A percentile compares a stretch with the other conserved stretches of the same genome.
Conservation (phyloP, 2,888 invertebrate species). For the Polydrusus cervinus region DNA sequence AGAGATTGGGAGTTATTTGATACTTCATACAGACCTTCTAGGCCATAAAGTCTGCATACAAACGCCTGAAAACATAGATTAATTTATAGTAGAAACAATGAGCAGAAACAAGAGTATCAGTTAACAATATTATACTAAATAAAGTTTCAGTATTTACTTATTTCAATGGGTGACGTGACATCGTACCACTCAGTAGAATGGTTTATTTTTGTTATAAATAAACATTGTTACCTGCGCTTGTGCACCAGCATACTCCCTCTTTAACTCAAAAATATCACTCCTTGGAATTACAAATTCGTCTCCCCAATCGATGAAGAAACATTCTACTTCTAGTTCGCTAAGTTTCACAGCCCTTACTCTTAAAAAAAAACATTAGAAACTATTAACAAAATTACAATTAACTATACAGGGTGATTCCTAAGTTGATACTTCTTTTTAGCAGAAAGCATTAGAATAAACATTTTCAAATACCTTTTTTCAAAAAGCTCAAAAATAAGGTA, state of each 20-base stretch:
- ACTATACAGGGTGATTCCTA: too few relatives aligned
- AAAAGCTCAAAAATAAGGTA: too few relatives aligned
- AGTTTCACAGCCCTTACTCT: slow-evolving; percentile 70
- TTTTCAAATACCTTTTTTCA: too few relatives aligned
- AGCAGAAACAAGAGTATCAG: not conserved
- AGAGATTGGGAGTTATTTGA: slow-evolving; percentile 66
- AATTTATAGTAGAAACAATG: not conserved
- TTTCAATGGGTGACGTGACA: too few relatives aligned
- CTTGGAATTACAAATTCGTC: slow-evolving; percentile 77
- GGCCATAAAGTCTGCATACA: slow-evolving; percentile 79
- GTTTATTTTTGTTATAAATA: not conserved
- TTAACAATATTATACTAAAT: not conserved
- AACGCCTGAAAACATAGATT: slow-evolving; percentile 74
- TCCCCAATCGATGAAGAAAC: slow-evolving; percentile 85
- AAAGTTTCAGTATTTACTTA: too few relatives aligned
- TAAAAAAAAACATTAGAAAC: slow-evolving; percentile 64
- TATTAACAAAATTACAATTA: too few relatives aligned
- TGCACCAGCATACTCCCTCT: slow-evolving; percentile 77
- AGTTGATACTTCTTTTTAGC: too few relatives aligned
- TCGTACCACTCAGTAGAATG: not conserved
- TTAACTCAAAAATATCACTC: slow-evolving; percentile 76
- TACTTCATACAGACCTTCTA: slow-evolving; percentile 77
- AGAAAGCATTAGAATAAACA: too few relatives aligned
- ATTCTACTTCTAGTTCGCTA: slow-evolving; percentile 64
- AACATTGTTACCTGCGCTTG: slow-evolving; percentile 78